These are phyloP conservation scores for Diglossa cyanea DNA, from an alignment of 2,797 vertebrate genomes.

Conservation along the genomic window DNA sequence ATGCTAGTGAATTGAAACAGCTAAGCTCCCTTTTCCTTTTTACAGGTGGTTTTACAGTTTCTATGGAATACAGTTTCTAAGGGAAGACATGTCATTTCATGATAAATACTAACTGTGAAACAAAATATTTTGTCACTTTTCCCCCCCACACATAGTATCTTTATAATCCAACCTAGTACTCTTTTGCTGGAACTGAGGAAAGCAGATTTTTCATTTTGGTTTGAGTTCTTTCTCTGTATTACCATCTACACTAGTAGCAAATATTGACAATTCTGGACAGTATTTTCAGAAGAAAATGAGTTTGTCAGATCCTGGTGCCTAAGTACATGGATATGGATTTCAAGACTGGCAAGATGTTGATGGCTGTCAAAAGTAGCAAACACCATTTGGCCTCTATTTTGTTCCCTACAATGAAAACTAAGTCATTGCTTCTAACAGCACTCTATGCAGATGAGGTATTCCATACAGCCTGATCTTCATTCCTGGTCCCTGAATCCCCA, in stretches of 20 bases:
- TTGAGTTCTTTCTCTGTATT: background rate
- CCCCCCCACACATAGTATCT: background rate
- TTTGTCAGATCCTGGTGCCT: background rate
- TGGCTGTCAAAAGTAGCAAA: background rate
- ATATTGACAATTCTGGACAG: background rate
- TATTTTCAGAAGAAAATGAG: background rate
- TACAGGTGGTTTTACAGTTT: slow-evolving; percentile 20
- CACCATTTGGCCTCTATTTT: background rate
- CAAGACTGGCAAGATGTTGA: background rate
- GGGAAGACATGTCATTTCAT: slow-evolving; percentile 26
- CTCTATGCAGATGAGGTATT: background rate
- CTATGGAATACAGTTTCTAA: slow-evolving; percentile 4
- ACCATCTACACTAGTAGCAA: background rate
- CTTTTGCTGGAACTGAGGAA: background rate
- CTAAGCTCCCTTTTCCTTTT: background rate
- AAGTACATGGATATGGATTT: background rate
- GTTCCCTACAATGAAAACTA: background rate
- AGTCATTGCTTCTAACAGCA: background rate
- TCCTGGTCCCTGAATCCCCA: background rate
- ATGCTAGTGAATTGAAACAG: background rate
- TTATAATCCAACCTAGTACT: slow-evolving; percentile 1
- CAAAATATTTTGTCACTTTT: slow-evolving; percentile 45
- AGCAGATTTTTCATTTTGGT: background rate
- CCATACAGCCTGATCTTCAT: background rate
- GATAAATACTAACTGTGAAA: slow-evolving; percentile 26